Base-by-base conservation (phyloP, 2,888 invertebrate genomes). In the Griposia aprilina region DNA sequence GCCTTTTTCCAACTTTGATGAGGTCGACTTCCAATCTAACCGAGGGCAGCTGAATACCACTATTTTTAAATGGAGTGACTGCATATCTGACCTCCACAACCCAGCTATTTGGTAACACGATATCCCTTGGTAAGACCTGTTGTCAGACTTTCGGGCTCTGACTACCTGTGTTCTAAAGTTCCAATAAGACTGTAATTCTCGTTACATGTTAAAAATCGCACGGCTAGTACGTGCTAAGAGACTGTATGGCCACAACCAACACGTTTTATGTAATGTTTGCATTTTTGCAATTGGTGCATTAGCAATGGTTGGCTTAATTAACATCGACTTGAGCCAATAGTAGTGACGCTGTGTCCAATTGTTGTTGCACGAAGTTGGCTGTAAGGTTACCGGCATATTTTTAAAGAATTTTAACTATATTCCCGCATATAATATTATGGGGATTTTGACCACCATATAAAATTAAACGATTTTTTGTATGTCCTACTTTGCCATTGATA, bases 301-400 rank as follows among this genome's bases (percentile, higher is more conserved):
- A 50, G 20, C 68, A 65, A 65, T 45, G 10, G 15, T 5, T 48
- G 26, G 8, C 23, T 68, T n/a, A 11, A 50, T 69, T 78, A 78
- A 17, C 78, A 57, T 41, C 57, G 4, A 68, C 59, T 50, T 65
- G 7, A 50, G 11, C 8, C 36, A 69, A 36, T 20, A 57, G 4
- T 48, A n/a, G 23, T 45, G 48, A 50, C 15, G 26, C 17, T 20
- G 15, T 68, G 50, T 59, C 50, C 30, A 70, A 63, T 55, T 36
- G 30, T 59, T 20, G 15, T 74, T 66, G 48, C 17, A 57, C 10
- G 11, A 48, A 30, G 20, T 48, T 23, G 20, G 2, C 30, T 55
- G 4, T 36, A 23, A 11, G 48, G 41, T 36, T 30, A 13, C 13
- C 59, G 7, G 20, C 45, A 7, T 45, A 5, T 26, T 26, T 8